Conservation (phyloP, 2,113 vertebrate genomes). For the Phaetusa simplex region DNA sequence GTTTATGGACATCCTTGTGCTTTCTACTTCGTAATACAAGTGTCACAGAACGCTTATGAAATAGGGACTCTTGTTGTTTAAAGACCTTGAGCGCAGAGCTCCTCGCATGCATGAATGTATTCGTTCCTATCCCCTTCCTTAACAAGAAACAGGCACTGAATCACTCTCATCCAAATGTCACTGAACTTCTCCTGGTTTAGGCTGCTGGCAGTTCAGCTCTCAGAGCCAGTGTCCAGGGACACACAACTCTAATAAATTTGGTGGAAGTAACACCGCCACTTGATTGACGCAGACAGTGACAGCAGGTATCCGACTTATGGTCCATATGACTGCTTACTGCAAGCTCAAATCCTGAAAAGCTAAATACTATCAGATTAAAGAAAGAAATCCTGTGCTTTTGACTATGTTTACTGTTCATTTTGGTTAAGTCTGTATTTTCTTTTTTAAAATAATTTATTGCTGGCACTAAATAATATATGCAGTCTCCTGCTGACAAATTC, state of each 20-base stretch:
- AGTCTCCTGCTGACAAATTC: neutral
- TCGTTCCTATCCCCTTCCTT: neutral
- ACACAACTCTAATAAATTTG: neutral
- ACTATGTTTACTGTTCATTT: neutral
- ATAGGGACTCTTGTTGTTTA: constrained; percentile 20
- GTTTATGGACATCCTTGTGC: neutral
- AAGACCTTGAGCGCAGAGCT: constrained; percentile 16
- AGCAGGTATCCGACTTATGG: neutral
- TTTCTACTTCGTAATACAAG: neutral
- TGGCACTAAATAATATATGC: neutral
- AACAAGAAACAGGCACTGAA: neutral
- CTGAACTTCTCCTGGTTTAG: constrained; percentile 47
- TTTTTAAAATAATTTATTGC: constrained; percentile 17
- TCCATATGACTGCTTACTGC: neutral
- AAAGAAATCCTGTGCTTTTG: constrained; percentile 7
- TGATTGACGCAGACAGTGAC: constrained; percentile 39
- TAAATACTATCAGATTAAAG: constrained; percentile 17
- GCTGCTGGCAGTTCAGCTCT: constrained; percentile 56
- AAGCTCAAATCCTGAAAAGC: constrained; percentile 24
- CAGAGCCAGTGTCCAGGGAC: neutral
- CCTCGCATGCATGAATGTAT: neutral
- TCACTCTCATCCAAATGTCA: constrained; percentile 51
- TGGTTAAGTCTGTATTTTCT: neutral
- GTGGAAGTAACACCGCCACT: constrained; percentile 33
- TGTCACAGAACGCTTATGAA: constrained; percentile 27